These are phyloP conservation scores for Muscicapa striata DNA, from an alignment of 2,797 vertebrate genomes.

Conservation along the genomic window DNA sequence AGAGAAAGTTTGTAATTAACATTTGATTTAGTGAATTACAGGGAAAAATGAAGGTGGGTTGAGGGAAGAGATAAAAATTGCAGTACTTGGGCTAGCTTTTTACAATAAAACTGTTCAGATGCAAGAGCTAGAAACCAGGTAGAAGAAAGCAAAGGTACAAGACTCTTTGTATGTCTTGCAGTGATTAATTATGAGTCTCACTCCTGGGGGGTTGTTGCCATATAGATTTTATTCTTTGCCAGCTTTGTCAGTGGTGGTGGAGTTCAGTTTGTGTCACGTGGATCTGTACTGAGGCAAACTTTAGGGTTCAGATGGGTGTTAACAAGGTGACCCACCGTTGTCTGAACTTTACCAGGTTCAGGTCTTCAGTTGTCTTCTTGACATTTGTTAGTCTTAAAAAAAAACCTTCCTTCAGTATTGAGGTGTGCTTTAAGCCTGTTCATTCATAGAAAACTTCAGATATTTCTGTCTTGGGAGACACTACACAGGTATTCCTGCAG, in stretches of 20 bases:
- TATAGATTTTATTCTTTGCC: neutral
- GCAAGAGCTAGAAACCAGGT: neutral
- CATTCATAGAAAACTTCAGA: neutral
- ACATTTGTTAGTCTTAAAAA: neutral
- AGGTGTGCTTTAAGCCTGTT: neutral
- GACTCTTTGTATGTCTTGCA: neutral
- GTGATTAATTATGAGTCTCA: neutral
- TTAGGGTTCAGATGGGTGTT: neutral
- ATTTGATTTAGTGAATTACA: neutral
- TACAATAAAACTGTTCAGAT: neutral
- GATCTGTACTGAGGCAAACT: neutral
- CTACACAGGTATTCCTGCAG: accelerated
- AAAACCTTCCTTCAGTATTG: neutral
- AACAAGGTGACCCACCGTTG: neutral
- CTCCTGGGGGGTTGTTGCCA: neutral
- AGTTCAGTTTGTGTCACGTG: neutral
- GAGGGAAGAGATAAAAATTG: neutral
- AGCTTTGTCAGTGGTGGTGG: neutral
- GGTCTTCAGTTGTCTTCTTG: neutral
- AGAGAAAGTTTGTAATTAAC: neutral
- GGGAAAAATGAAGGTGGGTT: neutral
- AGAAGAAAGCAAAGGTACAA: neutral
- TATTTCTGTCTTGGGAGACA: neutral
- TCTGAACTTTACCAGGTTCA: neutral
- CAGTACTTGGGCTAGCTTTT: neutral